Evolutionary conservation across 2,113 vertebrate species (phyloP).

Genomic region (Girardinichthys multiradiatus): DNA sequence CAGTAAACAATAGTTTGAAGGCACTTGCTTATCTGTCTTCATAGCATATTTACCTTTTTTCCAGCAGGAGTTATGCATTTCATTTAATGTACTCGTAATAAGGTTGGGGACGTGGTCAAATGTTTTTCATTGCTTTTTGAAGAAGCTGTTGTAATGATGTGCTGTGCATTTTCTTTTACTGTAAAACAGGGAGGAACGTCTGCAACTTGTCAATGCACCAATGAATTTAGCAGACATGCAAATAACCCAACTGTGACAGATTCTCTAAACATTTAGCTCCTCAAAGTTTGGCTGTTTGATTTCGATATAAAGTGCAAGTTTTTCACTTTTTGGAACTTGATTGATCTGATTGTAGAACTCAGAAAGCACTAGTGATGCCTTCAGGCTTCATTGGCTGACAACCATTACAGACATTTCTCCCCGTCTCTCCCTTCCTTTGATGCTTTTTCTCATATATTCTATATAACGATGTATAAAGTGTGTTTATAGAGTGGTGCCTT

Average conservation of each 20-base stretch:
- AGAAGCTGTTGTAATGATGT: constrained; percentile 52
- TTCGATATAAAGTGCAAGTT: constrained; percentile 3
- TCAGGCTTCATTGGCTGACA: constrained; percentile 12
- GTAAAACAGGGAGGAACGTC: constrained; percentile 47
- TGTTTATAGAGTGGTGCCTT: constrained; percentile 79
- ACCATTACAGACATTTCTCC: constrained; percentile 34
- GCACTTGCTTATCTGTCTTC: constrained; percentile 29
- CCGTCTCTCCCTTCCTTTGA: constrained; percentile 16
- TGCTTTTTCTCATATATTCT: constrained; percentile 46
- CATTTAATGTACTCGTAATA: constrained; percentile 49
- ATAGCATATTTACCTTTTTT: constrained; percentile 41
- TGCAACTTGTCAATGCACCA: constrained; percentile 39
- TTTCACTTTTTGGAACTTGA: constrained; percentile 11
- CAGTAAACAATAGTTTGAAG: constrained; percentile 35
- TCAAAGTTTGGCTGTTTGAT: background rate
- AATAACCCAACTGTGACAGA: constrained; percentile 2
- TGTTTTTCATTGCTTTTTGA: constrained; percentile 29
- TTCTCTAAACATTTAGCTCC: background rate
- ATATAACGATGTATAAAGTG: constrained; percentile 65
- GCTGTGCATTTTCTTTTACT: constrained; percentile 54
- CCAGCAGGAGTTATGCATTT: constrained; percentile 50
- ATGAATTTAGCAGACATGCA: constrained; percentile 33
- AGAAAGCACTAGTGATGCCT: constrained; percentile 5
- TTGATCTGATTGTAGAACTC: background rate
- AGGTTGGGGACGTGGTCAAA: constrained; percentile 36